Evolutionary conservation across 2,888 invertebrate genomes (phyloP), one percentile per base, ranked within the genome.

Genomic region (Pseudanteris insignis): DNA sequence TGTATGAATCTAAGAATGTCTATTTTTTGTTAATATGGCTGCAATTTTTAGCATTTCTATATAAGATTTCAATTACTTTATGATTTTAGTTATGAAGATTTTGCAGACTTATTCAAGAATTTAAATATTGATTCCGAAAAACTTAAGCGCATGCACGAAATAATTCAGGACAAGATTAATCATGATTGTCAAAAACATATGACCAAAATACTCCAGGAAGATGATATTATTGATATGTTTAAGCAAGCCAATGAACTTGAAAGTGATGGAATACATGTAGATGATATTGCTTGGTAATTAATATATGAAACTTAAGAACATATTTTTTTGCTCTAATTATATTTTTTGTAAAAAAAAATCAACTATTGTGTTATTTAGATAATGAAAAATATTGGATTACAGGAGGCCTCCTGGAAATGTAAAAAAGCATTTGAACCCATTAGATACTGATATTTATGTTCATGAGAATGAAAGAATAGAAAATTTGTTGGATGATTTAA

Each of bases 361-460:
- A n/a, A n/a, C n/a, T n/a, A n/a, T n/a, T n/a, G n/a, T n/a, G n/a
- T n/a, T n/a, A n/a, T n/a, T n/a, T n/a, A n/a, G n/a, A n/a, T n/a
- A n/a, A n/a, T n/a, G n/a, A n/a, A n/a, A n/a, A n/a, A n/a, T n/a
- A n/a, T n/a, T n/a, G n/a, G n/a, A 29, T 36, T 51, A 5, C 9
- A 51, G 51, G 51, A 13, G 51, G 15, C 51, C 51, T 14, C 30
- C 51, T 5, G 43, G 51, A 6, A 10, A 51, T 11, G 51, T 43
- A 10, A 30, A 43, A 2, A 7, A 38, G 12, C 43, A 51, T 9
- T 10, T 51, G 30, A 28, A 14, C n/a, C 36, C 51, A 12, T 15
- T 51, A 10, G 18, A 51, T 29, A 33, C 33, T 18, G 15, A 34
- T 30, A 5, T 30, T 21, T 51, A 43, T 15, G 25, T 11, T 8